These are phyloP conservation scores for Vanacampus margaritifer DNA, from an alignment of 2,113 vertebrate species.

Conservation along the genomic window DNA sequence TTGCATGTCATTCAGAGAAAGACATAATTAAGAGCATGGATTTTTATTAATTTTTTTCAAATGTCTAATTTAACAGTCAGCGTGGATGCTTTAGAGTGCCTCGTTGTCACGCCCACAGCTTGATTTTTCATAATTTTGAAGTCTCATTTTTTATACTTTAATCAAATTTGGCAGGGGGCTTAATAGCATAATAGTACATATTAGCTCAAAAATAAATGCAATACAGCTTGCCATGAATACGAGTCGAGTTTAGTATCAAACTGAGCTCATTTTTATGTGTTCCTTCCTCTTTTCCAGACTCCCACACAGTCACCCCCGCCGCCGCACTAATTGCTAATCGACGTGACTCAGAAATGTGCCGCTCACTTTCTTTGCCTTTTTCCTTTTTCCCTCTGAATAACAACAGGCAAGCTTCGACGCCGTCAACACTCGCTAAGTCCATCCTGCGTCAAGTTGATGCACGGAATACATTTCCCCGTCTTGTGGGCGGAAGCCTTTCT, in stretches of 20 bases:
- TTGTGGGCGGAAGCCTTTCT: constrained; percentile 14
- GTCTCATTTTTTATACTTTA: too few relatives aligned
- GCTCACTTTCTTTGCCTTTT: constrained; percentile 3
- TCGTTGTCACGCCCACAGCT: too few relatives aligned
- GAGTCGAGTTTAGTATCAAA: constrained; percentile 4
- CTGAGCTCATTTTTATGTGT: neutral
- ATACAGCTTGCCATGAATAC: neutral
- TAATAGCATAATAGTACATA: too few relatives aligned
- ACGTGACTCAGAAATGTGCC: constrained; percentile 42
- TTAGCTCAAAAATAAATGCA: too few relatives aligned
- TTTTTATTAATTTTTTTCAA: too few relatives aligned
- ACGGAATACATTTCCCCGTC: constrained; percentile 1
- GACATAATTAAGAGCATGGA: too few relatives aligned
- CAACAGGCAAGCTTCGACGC: constrained; percentile 32
- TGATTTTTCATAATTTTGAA: too few relatives aligned
- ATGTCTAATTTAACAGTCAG: too few relatives aligned
- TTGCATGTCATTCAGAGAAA: too few relatives aligned
- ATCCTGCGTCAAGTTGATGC: neutral
- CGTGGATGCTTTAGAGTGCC: too few relatives aligned
- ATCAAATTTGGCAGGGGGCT: too few relatives aligned
- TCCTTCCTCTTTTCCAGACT: constrained; percentile 22
- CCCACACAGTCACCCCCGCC: constrained; percentile 22
- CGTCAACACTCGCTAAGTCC: constrained; percentile 43
- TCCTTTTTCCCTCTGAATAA: constrained; percentile 15
- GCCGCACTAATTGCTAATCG: constrained; percentile 46